Evolutionary conservation across 92 coral and sea anemone genomes (phyloP).

Genomic region (Siderastrea radians): DNA sequence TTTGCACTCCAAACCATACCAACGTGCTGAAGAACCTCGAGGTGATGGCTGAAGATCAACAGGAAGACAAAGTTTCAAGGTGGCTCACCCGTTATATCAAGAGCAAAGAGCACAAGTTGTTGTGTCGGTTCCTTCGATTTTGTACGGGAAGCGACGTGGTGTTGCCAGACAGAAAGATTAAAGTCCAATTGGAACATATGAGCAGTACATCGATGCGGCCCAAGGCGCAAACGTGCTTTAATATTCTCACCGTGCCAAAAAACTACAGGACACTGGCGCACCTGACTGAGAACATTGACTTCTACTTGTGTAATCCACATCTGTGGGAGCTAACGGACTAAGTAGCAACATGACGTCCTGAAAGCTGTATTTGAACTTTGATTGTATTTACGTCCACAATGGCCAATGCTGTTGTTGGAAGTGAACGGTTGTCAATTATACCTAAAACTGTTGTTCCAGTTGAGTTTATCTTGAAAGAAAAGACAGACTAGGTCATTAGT

Average conservation of each 20-base stretch:
- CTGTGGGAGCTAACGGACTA: conserved; percentile 10
- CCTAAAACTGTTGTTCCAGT: not conserved
- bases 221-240: conserved; percentile 68
- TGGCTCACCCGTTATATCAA: conserved; percentile 71
- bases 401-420: not conserved
- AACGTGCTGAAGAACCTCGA: conserved; percentile 32
- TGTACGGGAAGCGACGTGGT: conserved; percentile 73
- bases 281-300: not conserved
- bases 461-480: not conserved
- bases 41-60: conserved; percentile 6
- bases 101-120: conserved; percentile 52
- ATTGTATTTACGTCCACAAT: not conserved
- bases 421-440: too few relatives aligned
- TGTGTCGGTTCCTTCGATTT: conserved; percentile 71
- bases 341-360: not conserved
- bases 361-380: not conserved
- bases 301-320: conserved; percentile 1
- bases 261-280: conserved; percentile 41
- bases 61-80: conserved; percentile 57
- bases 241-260: conserved; percentile 48
- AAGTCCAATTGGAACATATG: conserved; percentile 57
- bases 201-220: conserved; percentile 72
- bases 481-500: not conserved
- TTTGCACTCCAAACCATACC: conserved; percentile 52
- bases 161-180: conserved; percentile 44